These are phyloP conservation scores for Empis livida DNA, from an alignment of 2,888 invertebrate genomes.

Conservation along the genomic window DNA sequence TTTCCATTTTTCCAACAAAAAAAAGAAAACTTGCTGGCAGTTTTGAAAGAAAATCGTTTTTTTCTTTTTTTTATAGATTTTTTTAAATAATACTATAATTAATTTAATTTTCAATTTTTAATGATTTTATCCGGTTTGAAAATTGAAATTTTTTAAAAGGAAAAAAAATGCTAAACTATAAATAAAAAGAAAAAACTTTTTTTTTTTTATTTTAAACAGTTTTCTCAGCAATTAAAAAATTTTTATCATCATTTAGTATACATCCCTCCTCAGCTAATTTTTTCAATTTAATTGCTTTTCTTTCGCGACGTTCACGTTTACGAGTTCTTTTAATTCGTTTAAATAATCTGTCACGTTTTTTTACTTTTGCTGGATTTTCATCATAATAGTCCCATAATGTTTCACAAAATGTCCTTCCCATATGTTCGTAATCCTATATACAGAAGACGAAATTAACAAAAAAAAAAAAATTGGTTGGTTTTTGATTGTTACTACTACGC, in stretches of 20 bases:
- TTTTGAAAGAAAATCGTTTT: too few relatives aligned
- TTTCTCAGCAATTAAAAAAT: constrained; percentile 28
- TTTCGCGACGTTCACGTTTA: constrained; percentile 34
- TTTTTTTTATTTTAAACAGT: constrained; percentile 19
- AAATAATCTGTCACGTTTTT: constrained; percentile 29
- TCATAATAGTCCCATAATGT: constrained; percentile 85
- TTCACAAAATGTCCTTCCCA: constrained; percentile 85
- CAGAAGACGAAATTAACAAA: too few relatives aligned
- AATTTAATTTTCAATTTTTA: background rate
- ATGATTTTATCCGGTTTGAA: background rate
- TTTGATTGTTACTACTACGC: too few relatives aligned
- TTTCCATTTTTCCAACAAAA: too few relatives aligned
- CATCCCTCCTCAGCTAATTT: constrained; percentile 37
- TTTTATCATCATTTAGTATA: constrained; percentile 29
- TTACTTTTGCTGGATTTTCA: constrained; percentile 67
- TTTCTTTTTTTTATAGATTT: too few relatives aligned
- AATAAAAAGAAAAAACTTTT: too few relatives aligned
- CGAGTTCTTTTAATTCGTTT: constrained; percentile 34
- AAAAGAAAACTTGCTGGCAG: too few relatives aligned
- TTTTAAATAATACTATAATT: too few relatives aligned
- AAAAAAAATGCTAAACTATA: too few relatives aligned
- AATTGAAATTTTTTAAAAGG: background rate
- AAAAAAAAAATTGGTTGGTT: too few relatives aligned
- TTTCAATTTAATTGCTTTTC: constrained; percentile 35
- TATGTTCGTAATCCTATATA: constrained; percentile 56